Evolutionary conservation across 1,140 invertebrate genomes (phyloP).

Genomic region (Procambarus virginalis): DNA sequence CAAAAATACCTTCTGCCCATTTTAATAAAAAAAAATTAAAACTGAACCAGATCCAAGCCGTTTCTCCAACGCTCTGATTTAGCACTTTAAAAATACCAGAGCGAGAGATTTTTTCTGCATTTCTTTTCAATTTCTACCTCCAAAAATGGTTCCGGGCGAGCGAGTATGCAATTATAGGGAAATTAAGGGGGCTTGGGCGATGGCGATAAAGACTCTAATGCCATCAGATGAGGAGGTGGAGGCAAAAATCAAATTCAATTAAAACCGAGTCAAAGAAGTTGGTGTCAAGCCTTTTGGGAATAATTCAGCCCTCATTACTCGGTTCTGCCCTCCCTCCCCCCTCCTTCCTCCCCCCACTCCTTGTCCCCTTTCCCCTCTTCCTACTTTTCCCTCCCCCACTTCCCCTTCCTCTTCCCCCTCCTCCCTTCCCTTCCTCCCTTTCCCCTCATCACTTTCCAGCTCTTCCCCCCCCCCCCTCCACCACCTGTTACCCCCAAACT

Average conservation of each 20-base stretch:
- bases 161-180: conserved; percentile 65
- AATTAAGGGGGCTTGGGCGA: conserved; percentile 42
- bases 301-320: conserved; percentile 61
- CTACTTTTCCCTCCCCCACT: background rate
- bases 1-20: background rate
- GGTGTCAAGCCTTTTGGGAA: conserved; percentile 62
- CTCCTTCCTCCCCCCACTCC: background rate
- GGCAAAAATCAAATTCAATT: conserved; percentile 67
- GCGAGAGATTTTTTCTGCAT: too few relatives aligned
- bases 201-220: conserved; percentile 53
- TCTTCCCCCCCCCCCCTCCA: too few relatives aligned
- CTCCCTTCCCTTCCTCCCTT: background rate
- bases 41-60: too few relatives aligned
- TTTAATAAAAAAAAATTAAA: background rate
- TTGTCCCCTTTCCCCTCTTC: background rate
- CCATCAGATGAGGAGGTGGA: conserved; percentile 50
- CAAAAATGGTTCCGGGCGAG: conserved; percentile 20
- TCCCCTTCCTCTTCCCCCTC: background rate
- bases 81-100: too few relatives aligned
- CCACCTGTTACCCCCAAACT: too few relatives aligned
- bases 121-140: too few relatives aligned
- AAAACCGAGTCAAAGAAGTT: conserved; percentile 58
- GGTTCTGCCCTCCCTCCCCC: background rate
- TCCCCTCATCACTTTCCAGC: background rate
- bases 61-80: too few relatives aligned